Base-by-base conservation (phyloP, 2,888 invertebrate genomes). In the Mythimna ferrago region DNA sequence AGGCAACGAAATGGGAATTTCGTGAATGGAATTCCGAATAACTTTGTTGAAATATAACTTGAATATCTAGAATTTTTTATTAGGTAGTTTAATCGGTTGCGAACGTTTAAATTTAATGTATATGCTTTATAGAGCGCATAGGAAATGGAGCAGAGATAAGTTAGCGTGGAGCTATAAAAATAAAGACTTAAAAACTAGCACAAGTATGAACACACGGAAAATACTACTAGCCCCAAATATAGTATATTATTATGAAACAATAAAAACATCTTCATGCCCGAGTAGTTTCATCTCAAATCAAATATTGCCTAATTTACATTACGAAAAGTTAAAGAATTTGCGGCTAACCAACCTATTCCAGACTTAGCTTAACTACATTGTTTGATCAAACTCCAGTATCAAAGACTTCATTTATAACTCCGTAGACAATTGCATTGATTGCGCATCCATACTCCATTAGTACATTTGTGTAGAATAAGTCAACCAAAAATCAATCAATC, bases 341-440 rank as follows among this genome's bases (percentile, higher is more conserved):
- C 56, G 86, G 84, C 57, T 73, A 63, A 86, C 77, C 84, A 56
- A 76, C 57, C 56, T 35, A 74, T 73, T 77, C 72, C 65, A n/a
- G 51, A 21, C 35, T 58, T 44, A 72, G 35, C 21, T 21, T 54
- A 65, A 73, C 44, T 32, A 61, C 56, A 53, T 57, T 53, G 53
- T 78, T 63, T 54, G 56, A 73, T 48, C 56, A 57, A 61, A 62
- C 61, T 14, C 14, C 14, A 11, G 26, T 57, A 66, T 71, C 61
- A 54, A 72, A 72, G 16, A 58, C 54, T 16, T 71, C 35, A 64
- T 58, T 71, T 32, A 64, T 38, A 41, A 54, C 32, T 61, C 10
- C 41, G 32, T 10, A 26, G 48, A 77, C 63, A 76, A 71, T 64
- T n/a, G 48, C n/a, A 48, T 71, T 64, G 54, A 71, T 71, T 51